Evolutionary conservation across 2,888 invertebrate genomes (phyloP), one percentile per base, ranked within the genome.

Genomic region (Pristionchus mayeri): DNA sequence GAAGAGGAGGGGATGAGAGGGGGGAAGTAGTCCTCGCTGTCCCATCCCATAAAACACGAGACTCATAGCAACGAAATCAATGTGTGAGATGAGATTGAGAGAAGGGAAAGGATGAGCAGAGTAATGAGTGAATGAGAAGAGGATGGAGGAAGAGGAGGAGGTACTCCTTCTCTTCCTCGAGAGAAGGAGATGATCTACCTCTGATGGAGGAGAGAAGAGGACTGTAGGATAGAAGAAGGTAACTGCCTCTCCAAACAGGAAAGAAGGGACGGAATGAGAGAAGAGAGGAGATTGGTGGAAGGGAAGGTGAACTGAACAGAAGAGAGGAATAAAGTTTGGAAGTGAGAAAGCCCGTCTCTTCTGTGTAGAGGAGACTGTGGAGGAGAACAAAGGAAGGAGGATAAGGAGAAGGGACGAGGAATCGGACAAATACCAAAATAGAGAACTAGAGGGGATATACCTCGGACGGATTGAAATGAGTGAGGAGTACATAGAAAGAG

Each of bases 221-320:
- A 27, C 30, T 27, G 60, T 30, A 3, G 11, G 57, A 44, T 9
- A 44, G 44, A 44, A 44, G 44, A 44, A 44, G 44, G 44, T 44
- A 13, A 44, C 44, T 44, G 44, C 44, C 13, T 44, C 44, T 6
- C 44, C 44, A 6, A n/a, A 60, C 30, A 60, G 30, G 75, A 37
- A 75, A 75, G 44, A 75, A 75, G n/a, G 75, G 40, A 30, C 71
- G 71, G 71, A 71, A 71, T 71, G 75, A 48, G 44, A 48, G 60
- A 27, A 60, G 60, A 60, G 11, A 60, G 60, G 60, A 60, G 60
- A 60, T 60, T 60, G 60, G 16, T 27, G 27, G 30, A 52, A 44
- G 21, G 16, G 60, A 60, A 60, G 60, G 60, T 60, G 60, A 27
- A 60, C 13, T 7, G 60, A 57, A 9, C 7, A 60, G 60, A 57